Evolutionary conservation across 2,888 invertebrate genomes (phyloP), one percentile per base, ranked within the genome.

Genomic region (Sturmia bella): DNA sequence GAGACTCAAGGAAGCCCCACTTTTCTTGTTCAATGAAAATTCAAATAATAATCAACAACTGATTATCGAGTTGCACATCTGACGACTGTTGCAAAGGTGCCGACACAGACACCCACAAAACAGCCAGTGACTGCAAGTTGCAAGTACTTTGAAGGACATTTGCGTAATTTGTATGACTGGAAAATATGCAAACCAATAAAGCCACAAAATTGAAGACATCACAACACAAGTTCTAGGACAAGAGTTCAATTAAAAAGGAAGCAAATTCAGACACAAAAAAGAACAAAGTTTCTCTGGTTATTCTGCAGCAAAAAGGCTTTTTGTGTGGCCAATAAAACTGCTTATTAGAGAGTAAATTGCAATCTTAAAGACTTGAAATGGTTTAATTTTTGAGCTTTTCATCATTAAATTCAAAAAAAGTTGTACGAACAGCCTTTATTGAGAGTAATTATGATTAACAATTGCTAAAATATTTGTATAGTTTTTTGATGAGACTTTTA

Each of bases 151-250:
- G 13, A 68, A 43, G 54, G 41, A 48, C 63, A 32, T 64, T 64
- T 50, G 21, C 15, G 7, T 32, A 45, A 63, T 63, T 48, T 19
- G 13, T 3, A 32, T 45, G 17, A 41, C 17, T 15, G 7, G 13
- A 15, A 15, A 15, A 15, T 24, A 15, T 19, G 0, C 15, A 15
- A 57, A 48, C 15, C 37, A 4, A 32, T 32, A 7, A 59, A 70
- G 24, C 59, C 59, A 50, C 70, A 32, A 50, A 70, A 41, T 48
- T 59, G 39, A 59, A 70, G 24, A 59, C 17, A 24, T 50, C 17
- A 32, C 9, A 7, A 32, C 50, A 17, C 70, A 59, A 70, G 59
- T 32, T 48, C 32, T 21, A 45, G 57, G 17, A 50, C 59, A 21
- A 59, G 27, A 2, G 27, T 68, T 43, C 9, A 15, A 54, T 41